Base-by-base conservation (phyloP, 2,888 invertebrate species). In the Scotopteryx bipunctaria region DNA sequence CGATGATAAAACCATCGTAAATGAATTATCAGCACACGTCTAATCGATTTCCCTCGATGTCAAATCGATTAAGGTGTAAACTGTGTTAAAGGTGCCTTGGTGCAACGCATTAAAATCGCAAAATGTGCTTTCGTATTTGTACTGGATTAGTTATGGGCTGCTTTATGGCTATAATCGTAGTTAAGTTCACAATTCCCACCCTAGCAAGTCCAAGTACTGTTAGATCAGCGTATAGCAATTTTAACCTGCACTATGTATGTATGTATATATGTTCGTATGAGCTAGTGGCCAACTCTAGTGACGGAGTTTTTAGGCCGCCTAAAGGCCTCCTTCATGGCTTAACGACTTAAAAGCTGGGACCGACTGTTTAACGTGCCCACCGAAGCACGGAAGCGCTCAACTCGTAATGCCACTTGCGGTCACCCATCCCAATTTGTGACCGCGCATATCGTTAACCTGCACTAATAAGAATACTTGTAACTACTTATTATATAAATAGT, bases 11-110 rank as follows among this genome's bases (percentile, higher is more conserved):
- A 66, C 49, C 64, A 79, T 81, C 73, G 79, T 79, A 81, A 81
- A 81, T 70, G 76, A 82, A 79, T 83, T 84, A 83, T 83, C 81
- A 77, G 71, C 70, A 78, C 70, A 78, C 73, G 67, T 71, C 65
- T 74, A 88, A 89, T 89, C 83, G 78, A 88, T 88, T 89, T 81
- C 79, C 71, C 76, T 78, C 81, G 80, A 86, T 86, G 79, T 85
- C 80, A 66, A 88, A 89, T 88, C 83, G 86, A 89, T 89, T 89
- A 77, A 78, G 71, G 83, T 87, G 87, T 85, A 81, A 86, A 84
- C 83, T 85, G 82, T 80, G 80, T 75, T 81, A 81, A 80, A 82
- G 44, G 76, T 74, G 71, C 66, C 69, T 68, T 64, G 63, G 71
- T 64, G 66, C 74, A 56, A 69, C 64, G 73, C 73, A 74, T 79